Conservation (phyloP, 2,113 vertebrate genomes). For the Trichechus manatus region DNA sequence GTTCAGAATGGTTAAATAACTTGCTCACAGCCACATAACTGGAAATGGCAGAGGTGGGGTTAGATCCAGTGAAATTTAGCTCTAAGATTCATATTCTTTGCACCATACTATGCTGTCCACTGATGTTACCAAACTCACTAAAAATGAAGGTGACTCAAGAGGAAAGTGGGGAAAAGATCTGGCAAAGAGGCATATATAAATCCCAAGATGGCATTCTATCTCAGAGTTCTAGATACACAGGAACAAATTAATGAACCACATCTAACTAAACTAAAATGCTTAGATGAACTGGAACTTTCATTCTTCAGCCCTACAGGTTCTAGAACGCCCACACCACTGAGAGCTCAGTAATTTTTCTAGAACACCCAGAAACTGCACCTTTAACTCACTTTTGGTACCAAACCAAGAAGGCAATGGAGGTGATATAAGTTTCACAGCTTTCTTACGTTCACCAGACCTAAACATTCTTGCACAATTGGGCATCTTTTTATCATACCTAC, state of each 20-base stretch:
- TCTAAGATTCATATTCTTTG: not conserved
- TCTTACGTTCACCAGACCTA: not conserved
- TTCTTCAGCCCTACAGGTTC: not conserved
- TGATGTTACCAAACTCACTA: not conserved
- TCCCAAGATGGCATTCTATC: not conserved
- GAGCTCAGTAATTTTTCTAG: not conserved
- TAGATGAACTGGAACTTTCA: not conserved
- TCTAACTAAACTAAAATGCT: not conserved
- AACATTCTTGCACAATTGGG: not conserved
- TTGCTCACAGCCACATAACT: not conserved
- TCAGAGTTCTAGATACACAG: not conserved
- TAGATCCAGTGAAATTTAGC: not conserved
- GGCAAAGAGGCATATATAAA: not conserved
- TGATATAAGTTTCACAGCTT: not conserved
- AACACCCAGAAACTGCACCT: not conserved
- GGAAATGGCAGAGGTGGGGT: not conserved
- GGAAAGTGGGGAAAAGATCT: not conserved
- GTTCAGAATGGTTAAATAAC: slow-evolving; percentile 5
- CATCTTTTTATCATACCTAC: not conserved
- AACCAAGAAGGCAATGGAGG: not conserved
- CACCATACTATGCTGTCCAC: not conserved
- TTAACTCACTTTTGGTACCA: not conserved
- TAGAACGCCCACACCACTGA: not conserved
- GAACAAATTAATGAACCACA: not conserved
- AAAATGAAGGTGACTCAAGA: not conserved